Evolutionary conservation across 2,113 vertebrate species (phyloP), one percentile per base, ranked within the genome.

Genomic region (Barnardius zonarius): DNA sequence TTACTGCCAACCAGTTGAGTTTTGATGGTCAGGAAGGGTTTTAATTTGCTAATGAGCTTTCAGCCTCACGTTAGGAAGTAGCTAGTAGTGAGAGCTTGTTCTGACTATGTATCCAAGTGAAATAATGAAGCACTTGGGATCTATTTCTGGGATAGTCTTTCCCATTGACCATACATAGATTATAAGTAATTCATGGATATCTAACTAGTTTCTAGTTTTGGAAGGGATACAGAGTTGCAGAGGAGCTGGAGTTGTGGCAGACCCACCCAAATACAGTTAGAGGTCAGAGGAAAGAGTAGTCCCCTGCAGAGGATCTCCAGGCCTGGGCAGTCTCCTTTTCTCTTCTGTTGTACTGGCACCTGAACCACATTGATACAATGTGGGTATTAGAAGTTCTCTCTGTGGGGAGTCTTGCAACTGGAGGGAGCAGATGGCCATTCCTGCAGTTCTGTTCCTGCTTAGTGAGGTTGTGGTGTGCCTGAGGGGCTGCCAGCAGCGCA

Each of bases 391-490:
- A 73, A 66, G 68, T 52, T 77, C 27, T 52, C 30, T n/a, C 46
- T 87, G 81, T 66, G 13, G 82, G 88, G 68, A 76, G 75, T 44
- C 13, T 22, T 2, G 7, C 33, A 14, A n/a, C 20, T 20, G 44
- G 24, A 13, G 0, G 46, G 91, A 67, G 82, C 92, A 90, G 92
- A 78, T 94, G 94, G 92, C 46, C 0, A 6, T 61, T 44, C 51
- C 14, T 17, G 81, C 41, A 49, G 85, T 94, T 91, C 70, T 93
- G 82, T 91, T 90, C 69, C 90, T 49, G 82, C 87, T 81, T 43
- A 77, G 81, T 1, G 23, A 86, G 81, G 77, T 78, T 57, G 77
- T 52, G 17, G 12, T 37, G 55, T 87, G 82, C 82, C 85, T 4
- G 44, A 77, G 77, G 81, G 85, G 78, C 77, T 87, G 73, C 57